Evolutionary conservation across 2,888 invertebrate species (phyloP), one percentile per base, ranked within the genome.

Genomic region (Hermaeophaga mercurialis): DNA sequence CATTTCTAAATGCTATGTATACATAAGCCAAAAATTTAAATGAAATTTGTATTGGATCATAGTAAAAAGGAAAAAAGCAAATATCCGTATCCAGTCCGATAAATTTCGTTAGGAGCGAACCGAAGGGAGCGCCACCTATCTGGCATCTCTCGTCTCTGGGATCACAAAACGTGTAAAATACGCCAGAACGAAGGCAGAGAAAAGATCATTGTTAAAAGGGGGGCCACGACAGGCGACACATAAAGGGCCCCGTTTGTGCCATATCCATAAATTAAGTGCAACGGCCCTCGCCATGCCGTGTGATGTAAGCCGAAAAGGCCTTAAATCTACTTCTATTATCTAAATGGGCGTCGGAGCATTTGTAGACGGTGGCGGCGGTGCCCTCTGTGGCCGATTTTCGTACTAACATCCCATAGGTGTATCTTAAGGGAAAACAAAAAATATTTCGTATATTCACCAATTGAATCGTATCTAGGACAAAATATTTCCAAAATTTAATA

Each of bases 321-420:
- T 70, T 75, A 74, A 75, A 76, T 75, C 75, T 73, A 71, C 73
- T 73, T 73, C 72, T 75, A 74, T 74, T 76, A 76, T 76, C 75
- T 76, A 76, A 75, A 76, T 75, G 75, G 73, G 73, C 71, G 73
- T 69, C 72, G 69, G 72, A 73, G 73, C 74, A 75, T 75, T 75
- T 75, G 74, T 43, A 74, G 73, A 74, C 71, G 70, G 14, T 43
- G 24, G n/a, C 9, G 26, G 28, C 11, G 36, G 38, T 24, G 17
- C 39, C 39, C 11, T 14, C 18, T 14, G 22, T 12, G 12, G 26
- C 18, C 18, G 34, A 33, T 49, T 47, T 47, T 17, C 24, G 14
- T 39, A 39, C 24, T 11, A 15, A 18, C 34, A 36, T 44, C 24
- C 17, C 31, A 7, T 8, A n/a, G 14, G 38, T 17, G 48, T 48